These are phyloP conservation scores for Cryptotermes secundus DNA, from an alignment of 1,140 invertebrate genomes.

Conservation along the genomic window DNA sequence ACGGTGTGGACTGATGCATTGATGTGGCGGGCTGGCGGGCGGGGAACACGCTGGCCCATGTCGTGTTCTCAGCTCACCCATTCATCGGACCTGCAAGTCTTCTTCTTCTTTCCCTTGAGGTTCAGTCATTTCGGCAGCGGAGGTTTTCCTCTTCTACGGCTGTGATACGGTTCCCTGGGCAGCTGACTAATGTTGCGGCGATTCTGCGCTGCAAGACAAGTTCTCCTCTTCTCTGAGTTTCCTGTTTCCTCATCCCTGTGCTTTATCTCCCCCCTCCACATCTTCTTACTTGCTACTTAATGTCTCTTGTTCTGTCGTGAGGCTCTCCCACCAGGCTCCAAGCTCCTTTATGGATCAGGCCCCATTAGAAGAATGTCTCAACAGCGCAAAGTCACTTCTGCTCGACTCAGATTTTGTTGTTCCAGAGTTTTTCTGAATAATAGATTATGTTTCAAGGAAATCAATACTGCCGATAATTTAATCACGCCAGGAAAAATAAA, in stretches of 20 bases:
- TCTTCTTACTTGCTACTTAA: not conserved
- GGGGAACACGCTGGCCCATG: no score
- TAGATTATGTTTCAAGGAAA: no score
- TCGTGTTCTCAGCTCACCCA: not conserved
- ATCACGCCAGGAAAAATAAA: no score
- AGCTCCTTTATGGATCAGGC: slow-evolving; percentile 3
- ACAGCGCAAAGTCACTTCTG: not conserved
- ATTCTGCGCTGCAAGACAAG: not conserved
- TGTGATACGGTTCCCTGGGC: not conserved
- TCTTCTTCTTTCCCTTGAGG: not conserved
- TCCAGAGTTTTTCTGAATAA: not conserved
- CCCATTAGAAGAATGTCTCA: not conserved
- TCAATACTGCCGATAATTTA: no score
- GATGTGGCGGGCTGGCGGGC: no score
- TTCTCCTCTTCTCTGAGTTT: not conserved
- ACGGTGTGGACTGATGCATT: no score
- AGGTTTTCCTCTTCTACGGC: not conserved
- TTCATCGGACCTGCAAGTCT: not conserved
- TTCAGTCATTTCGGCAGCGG: slow-evolving; percentile 6
- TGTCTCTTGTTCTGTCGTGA: slow-evolving; percentile 3
- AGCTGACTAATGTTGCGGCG: slow-evolving; percentile 1
- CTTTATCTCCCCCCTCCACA: not conserved
- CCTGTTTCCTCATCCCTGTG: not conserved
- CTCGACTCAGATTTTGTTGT: not conserved
- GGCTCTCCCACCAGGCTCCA: not conserved